A percentile compares a stretch with the other conserved stretches of the same genome.
phyloP scores from a whole-genome alignment of 2,797 vertebrate genomes.

The Poeciliopsis gracilis region DNA sequence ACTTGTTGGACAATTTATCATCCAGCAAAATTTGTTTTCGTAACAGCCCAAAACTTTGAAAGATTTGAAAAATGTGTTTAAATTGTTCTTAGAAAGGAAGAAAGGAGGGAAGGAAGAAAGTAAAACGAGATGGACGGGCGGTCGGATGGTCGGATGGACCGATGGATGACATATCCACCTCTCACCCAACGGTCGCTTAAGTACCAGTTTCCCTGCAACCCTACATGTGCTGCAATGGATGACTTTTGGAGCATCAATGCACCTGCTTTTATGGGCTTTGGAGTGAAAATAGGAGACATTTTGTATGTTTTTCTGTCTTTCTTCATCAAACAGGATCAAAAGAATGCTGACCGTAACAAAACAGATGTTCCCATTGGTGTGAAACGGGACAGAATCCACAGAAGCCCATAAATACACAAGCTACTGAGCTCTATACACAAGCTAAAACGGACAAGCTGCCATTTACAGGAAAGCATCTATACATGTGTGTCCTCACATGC shows the following conservation, averaged over 20 bases:
- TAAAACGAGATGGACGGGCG: no score
- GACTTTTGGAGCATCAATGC: background rate
- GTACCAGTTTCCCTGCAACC: background rate
- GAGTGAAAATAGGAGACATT: background rate
- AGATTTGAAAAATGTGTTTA: background rate
- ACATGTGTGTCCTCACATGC: slow-evolving; percentile 17
- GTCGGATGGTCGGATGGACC: no score
- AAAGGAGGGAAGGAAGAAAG: no score
- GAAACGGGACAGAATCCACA: slow-evolving; percentile 49
- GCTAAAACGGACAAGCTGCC: slow-evolving; percentile 43
- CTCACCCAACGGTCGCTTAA: no score
- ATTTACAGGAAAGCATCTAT: slow-evolving; percentile 24
- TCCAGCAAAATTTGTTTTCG: no score
- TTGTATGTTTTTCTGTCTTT: slow-evolving; percentile 24
- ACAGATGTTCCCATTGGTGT: slow-evolving; percentile 65
- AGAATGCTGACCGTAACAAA: slow-evolving; percentile 29
- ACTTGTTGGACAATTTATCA: no score
- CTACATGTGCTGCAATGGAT: background rate
- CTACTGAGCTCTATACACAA: slow-evolving; percentile 43
- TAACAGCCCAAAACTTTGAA: background rate
- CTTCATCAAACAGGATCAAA: slow-evolving; percentile 33
- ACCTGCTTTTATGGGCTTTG: background rate
- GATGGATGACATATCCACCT: background rate
- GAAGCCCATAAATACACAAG: slow-evolving; percentile 30
- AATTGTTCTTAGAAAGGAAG: background rate